phyloP scores from a whole-genome alignment of 2,888 invertebrate species.

The Coenonympha arcania region DNA sequence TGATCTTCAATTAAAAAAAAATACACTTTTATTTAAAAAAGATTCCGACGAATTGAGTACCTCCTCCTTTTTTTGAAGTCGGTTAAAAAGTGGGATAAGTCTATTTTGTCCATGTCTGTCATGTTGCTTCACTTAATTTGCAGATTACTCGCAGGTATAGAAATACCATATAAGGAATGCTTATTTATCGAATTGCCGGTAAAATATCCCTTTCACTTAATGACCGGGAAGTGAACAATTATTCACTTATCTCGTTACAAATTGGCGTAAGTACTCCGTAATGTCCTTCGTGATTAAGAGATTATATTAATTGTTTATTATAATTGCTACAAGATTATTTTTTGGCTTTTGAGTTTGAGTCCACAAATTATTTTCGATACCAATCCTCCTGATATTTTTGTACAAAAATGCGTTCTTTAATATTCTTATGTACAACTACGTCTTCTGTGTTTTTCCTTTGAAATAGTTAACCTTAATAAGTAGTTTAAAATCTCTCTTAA shows the following conservation, averaged over 20 bases:
- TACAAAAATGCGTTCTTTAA: too few relatives aligned
- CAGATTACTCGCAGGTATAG: not conserved
- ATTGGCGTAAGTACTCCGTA: conserved; percentile 22
- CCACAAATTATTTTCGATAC: not conserved
- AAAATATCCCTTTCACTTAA: conserved; percentile 27
- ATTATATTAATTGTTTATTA: conserved; percentile 13
- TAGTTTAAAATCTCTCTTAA: too few relatives aligned
- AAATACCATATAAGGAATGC: not conserved
- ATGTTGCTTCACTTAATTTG: not conserved
- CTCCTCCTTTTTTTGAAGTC: too few relatives aligned
- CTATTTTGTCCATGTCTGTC: too few relatives aligned
- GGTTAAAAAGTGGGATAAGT: not conserved
- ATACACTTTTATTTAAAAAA: too few relatives aligned
- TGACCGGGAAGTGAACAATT: conserved; percentile 25
- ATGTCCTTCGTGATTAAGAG: conserved; percentile 13
- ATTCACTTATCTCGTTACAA: conserved; percentile 25
- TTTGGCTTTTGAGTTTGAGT: not conserved
- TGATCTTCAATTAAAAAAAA: too few relatives aligned
- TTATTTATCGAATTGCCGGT: conserved; percentile 4
- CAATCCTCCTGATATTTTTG: too few relatives aligned
- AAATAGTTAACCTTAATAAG: too few relatives aligned
- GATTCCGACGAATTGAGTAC: too few relatives aligned
- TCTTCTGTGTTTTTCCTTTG: too few relatives aligned
- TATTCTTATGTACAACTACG: too few relatives aligned
- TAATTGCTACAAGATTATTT: not conserved